phyloP scores from a whole-genome alignment of 2,113 vertebrate genomes.

The Indicator maculatus region DNA sequence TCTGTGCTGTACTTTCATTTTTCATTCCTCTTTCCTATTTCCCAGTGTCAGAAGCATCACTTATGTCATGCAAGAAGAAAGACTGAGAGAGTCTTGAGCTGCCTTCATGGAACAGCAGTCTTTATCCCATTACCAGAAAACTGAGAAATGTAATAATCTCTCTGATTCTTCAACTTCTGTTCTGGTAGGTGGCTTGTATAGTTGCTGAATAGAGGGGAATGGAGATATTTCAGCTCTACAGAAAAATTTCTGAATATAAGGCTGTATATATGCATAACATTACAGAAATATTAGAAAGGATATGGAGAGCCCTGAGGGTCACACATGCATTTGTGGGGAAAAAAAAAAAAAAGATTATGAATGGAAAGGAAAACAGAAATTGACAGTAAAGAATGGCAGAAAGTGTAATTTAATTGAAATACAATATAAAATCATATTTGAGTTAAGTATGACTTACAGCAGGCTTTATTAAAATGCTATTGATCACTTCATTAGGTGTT shows the following conservation, averaged over 20 bases:
- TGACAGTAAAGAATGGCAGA: not conserved
- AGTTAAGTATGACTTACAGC: constrained; percentile 9
- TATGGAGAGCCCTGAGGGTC: not conserved
- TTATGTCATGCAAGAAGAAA: constrained; percentile 5
- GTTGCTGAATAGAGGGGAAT: not conserved
- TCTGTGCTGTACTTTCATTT: not conserved
- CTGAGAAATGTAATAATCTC: not conserved
- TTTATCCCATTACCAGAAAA: not conserved
- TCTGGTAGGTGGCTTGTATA: not conserved
- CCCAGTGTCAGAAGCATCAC: constrained; percentile 8
- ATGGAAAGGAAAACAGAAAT: constrained; percentile 11
- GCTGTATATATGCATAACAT: not conserved
- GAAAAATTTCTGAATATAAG: not conserved
- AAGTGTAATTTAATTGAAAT: constrained; percentile 43
- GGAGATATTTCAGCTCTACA: not conserved
- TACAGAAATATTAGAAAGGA: not conserved
- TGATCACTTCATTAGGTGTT: constrained; percentile 20
- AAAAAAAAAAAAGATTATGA: not conserved
- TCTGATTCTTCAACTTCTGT: constrained; percentile 14
- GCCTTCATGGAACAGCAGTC: not conserved
- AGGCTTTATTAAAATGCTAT: constrained; percentile 19
- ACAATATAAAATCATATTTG: constrained; percentile 46
- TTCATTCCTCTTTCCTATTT: not conserved
- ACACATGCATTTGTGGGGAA: not conserved
- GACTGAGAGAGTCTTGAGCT: not conserved